These are phyloP conservation scores for Empis livida DNA, from an alignment of 2,888 invertebrate species.

Conservation along the genomic window DNA sequence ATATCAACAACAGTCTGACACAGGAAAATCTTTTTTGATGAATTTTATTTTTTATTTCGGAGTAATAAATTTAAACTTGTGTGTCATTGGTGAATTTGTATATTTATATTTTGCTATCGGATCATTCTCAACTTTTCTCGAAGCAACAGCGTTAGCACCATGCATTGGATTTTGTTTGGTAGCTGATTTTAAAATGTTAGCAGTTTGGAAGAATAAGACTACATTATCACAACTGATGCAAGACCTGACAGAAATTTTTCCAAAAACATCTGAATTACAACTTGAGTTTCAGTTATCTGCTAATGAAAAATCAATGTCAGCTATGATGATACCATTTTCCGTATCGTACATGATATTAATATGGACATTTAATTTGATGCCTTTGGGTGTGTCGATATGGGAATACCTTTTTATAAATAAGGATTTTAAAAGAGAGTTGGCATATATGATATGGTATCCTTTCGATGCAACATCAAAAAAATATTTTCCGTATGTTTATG, in stretches of 20 bases:
- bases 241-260: conserved; percentile 20
- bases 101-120: conserved; percentile 21
- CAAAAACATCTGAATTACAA: conserved; percentile 15
- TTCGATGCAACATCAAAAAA: conserved; percentile 3
- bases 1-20: conserved; percentile 11
- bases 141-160: conserved; percentile 24
- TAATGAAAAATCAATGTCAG: conserved; percentile 14
- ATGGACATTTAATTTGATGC: conserved; percentile 25
- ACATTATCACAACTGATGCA: conserved; percentile 18
- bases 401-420: conserved; percentile 3
- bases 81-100: conserved; percentile 19
- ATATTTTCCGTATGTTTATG: conserved; percentile 11
- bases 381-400: conserved; percentile 6
- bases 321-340: conserved; percentile 19
- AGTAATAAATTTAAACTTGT: conserved; percentile 19
- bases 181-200: conserved; percentile 22
- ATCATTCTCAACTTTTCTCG: conserved; percentile 20
- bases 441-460: conserved; percentile 14
- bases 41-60: conserved; percentile 14
- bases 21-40: conserved; percentile 6
- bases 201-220: conserved; percentile 17
- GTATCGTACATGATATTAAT: conserved; percentile 20
- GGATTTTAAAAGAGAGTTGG: conserved; percentile 4
- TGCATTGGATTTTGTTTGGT: conserved; percentile 21
- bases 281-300: conserved; percentile 12